Evolutionary conservation across 2,888 invertebrate species (phyloP).

Genomic region (Drosophila affinis): DNA sequence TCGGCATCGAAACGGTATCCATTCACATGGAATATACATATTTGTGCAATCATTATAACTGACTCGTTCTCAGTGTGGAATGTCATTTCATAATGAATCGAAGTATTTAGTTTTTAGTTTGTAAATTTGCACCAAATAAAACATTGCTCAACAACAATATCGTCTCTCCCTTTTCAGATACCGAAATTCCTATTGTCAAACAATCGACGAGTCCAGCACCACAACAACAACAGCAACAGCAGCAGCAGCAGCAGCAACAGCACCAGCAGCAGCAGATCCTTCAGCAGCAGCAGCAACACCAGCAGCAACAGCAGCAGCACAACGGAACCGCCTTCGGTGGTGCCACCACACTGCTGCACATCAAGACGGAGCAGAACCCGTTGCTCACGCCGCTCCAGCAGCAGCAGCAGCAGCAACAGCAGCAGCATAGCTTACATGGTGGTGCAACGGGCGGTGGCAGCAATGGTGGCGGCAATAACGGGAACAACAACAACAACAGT

Average conservation of each 20-base stretch:
- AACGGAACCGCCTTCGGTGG: slow-evolving; percentile 71
- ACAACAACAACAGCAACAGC: slow-evolving; percentile 76
- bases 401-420: slow-evolving; percentile 73
- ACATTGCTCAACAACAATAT: no score
- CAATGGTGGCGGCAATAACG: slow-evolving; percentile 63
- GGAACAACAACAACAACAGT: slow-evolving; percentile 66
- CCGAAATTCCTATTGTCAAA: slow-evolving; percentile 84
- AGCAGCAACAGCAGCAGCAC: slow-evolving; percentile 75
- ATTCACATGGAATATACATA: no score
- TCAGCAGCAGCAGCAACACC: slow-evolving; percentile 60
- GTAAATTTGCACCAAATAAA: no score
- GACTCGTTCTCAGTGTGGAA: no score
- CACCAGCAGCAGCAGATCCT: slow-evolving; percentile 78
- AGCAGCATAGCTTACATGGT: slow-evolving; percentile 53
- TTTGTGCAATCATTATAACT: no score
- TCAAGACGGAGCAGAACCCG: slow-evolving; percentile 82
- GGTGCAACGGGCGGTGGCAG: slow-evolving; percentile 52
- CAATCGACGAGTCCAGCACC: slow-evolving; percentile 84
- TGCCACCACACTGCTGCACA: slow-evolving; percentile 80
- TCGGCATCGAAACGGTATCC: no score
- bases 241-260: slow-evolving; percentile 70
- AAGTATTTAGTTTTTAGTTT: no score
- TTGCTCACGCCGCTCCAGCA: slow-evolving; percentile 75
- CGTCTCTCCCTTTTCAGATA: slow-evolving; percentile 80
- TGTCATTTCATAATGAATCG: neutral